These are phyloP conservation scores for Heteromurus nitidus DNA, from an alignment of 2,888 invertebrate genomes.

Conservation along the genomic window DNA sequence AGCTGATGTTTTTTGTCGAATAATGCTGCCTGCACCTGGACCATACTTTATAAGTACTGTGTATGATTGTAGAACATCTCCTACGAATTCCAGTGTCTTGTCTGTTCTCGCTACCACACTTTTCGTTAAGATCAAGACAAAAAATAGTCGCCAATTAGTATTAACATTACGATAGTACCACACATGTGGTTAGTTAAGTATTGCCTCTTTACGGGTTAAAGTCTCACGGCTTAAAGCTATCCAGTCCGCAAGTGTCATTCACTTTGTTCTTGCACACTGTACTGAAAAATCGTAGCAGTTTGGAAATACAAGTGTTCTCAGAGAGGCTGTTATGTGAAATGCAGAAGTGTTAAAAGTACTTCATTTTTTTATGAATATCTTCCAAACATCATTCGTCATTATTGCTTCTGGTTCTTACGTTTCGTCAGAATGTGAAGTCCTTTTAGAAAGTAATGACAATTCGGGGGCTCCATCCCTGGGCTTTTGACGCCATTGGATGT, in stretches of 20 bases:
- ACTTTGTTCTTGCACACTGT: conserved; percentile 12
- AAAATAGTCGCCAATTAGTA: too few relatives aligned
- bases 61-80: neutral
- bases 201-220: too few relatives aligned
- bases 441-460: neutral
- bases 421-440: neutral
- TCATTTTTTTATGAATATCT: too few relatives aligned
- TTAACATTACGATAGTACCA: too few relatives aligned
- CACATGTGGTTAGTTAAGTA: too few relatives aligned
- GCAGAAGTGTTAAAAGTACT: too few relatives aligned
- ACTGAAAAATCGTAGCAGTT: conserved; percentile 4
- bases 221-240: conserved; percentile 22
- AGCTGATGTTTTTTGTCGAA: neutral
- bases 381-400: too few relatives aligned
- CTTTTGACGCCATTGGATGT: neutral
- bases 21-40: neutral
- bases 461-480: neutral
- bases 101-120: conserved; percentile 12
- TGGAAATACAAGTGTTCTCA: neutral
- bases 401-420: neutral
- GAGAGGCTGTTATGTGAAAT: too few relatives aligned
- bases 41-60: neutral
- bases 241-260: neutral
- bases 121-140: too few relatives aligned
- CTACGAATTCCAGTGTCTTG: conserved; percentile 5